These are phyloP conservation scores for Eilema griseolum DNA, from an alignment of 2,888 invertebrate species.

Conservation along the genomic window DNA sequence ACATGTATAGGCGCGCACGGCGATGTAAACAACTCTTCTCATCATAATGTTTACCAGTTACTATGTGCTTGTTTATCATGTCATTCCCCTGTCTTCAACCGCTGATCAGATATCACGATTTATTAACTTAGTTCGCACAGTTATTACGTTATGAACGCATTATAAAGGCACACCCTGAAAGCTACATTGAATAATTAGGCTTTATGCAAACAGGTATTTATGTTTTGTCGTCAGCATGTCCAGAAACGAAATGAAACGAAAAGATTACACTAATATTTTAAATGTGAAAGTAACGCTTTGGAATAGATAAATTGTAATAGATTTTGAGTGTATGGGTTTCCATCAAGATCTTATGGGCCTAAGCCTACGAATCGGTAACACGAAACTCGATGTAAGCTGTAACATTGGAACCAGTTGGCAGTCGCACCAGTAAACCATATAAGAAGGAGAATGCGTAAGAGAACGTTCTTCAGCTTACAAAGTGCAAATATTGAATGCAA, in stretches of 20 bases:
- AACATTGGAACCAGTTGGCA: not conserved
- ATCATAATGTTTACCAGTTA: constrained; percentile 67
- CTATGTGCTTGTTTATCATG: constrained; percentile 64
- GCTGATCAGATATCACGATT: constrained; percentile 62
- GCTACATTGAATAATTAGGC: constrained; percentile 42
- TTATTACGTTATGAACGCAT: constrained; percentile 26
- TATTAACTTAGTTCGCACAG: constrained; percentile 51
- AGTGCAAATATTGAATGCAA: not conserved
- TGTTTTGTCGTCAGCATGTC: not conserved
- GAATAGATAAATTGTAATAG: no score
- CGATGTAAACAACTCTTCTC: constrained; percentile 74
- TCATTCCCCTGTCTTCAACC: constrained; percentile 57
- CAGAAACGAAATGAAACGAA: not conserved
- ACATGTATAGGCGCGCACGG: constrained; percentile 42
- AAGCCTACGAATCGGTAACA: not conserved
- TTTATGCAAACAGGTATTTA: constrained; percentile 12
- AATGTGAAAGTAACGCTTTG: not conserved
- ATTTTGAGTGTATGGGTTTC: no score
- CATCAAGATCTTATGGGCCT: not conserved
- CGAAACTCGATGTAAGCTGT: no score
- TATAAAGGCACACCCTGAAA: constrained; percentile 28
- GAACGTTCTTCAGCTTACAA: no score
- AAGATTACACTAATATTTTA: not conserved
- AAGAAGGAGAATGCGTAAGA: no score
- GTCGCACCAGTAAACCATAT: not conserved